Percentiles rank a stretch among this genome's conserved stretches.
Conservation (phyloP, 2,888 invertebrate genomes). For the Dolichopus griseipennis region DNA sequence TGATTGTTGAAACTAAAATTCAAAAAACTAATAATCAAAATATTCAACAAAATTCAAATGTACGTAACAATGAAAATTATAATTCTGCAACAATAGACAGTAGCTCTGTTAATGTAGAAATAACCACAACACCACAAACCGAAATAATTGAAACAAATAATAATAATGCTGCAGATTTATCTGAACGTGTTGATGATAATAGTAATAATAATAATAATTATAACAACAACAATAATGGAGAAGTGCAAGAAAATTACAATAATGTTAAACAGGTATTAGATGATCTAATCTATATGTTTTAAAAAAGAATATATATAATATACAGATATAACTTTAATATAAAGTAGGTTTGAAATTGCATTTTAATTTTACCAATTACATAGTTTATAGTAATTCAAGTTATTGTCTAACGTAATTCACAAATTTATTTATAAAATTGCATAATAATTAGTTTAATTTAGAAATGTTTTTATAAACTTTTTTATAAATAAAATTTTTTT, state of each 20-base stretch:
- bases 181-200: background rate
- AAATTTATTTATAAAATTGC: too few relatives aligned
- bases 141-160: background rate
- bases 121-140: background rate
- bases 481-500: too few relatives aligned
- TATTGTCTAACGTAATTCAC: too few relatives aligned
- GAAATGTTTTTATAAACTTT: too few relatives aligned
- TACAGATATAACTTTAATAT: too few relatives aligned
- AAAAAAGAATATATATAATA: too few relatives aligned
- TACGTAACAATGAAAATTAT: background rate
- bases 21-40: background rate
- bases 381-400: too few relatives aligned
- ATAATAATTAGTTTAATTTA: too few relatives aligned
- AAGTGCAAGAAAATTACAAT: background rate
- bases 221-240: too few relatives aligned
- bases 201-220: background rate
- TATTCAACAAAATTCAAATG: background rate
- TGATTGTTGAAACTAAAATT: background rate
- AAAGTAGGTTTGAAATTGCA: too few relatives aligned
- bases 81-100: slow-evolving; percentile 12
- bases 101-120: background rate
- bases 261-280: background rate
- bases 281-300: too few relatives aligned
- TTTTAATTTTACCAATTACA: too few relatives aligned
- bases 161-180: background rate